phyloP scores from a whole-genome alignment of 2,113 vertebrate species.

The Charadrius vociferus region DNA sequence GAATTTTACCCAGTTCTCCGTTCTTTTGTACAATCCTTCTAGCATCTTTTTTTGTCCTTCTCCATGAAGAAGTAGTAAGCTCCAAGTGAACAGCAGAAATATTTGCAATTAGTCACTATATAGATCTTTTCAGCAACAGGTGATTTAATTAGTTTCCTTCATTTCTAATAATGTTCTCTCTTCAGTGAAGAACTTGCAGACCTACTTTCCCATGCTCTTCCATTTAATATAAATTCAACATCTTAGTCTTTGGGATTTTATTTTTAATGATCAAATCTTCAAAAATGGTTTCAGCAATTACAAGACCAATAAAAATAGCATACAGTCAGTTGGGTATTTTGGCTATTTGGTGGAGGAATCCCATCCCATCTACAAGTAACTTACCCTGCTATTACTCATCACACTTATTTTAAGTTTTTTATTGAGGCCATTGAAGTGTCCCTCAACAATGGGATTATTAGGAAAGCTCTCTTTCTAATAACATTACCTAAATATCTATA shows the following conservation, averaged over 20 bases:
- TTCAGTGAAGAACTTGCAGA: not conserved
- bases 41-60: not conserved
- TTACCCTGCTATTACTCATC: not conserved
- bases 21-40: not conserved
- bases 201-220: not conserved
- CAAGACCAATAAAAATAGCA: not conserved
- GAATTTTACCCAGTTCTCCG: not conserved
- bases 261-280: conserved; percentile 4
- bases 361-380: not conserved
- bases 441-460: not conserved
- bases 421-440: not conserved
- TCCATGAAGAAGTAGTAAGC: not conserved
- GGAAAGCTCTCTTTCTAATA: not conserved
- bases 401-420: not conserved
- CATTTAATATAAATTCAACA: not conserved
- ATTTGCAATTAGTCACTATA: not conserved
- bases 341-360: not conserved
- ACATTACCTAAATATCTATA: not conserved
- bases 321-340: not conserved
- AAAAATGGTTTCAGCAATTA: not conserved
- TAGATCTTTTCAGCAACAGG: not conserved
- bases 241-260: not conserved
- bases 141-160: not conserved
- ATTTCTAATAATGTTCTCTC: not conserved
- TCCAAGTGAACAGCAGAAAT: not conserved